phyloP scores from a whole-genome alignment of 2,797 vertebrate species.

The Sebastes nivosus region DNA sequence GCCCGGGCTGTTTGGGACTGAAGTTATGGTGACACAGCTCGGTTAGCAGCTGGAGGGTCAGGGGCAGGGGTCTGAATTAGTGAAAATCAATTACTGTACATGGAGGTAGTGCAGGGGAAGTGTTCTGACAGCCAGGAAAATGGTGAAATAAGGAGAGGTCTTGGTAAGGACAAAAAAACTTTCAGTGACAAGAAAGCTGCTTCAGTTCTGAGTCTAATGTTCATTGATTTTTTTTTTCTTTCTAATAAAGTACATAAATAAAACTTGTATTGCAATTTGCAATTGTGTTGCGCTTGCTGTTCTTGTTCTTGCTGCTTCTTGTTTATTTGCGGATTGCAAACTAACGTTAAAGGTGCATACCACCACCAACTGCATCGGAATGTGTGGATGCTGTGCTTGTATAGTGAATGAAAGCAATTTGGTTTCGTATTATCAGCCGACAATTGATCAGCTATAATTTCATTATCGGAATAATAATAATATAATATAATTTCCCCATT shows the following conservation, averaged over 20 bases:
- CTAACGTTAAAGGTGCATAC: neutral
- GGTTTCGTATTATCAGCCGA: neutral
- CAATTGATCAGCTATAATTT: rapidly evolving
- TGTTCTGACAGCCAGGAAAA: neutral
- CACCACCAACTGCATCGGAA: rapidly evolving
- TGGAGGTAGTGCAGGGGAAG: neutral
- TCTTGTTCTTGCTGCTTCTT: neutral
- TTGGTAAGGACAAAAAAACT: neutral
- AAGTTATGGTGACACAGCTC: slow-evolving; percentile 28
- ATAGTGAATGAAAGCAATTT: neutral
- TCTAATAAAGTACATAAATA: rapidly evolving
- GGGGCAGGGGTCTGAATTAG: slow-evolving; percentile 24
- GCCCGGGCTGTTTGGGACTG: neutral
- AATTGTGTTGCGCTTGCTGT: neutral
- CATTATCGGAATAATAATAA: neutral
- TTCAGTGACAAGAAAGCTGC: neutral
- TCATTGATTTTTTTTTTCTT: too few relatives aligned
- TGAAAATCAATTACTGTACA: slow-evolving; percentile 20
- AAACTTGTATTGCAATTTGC: rapidly evolving
- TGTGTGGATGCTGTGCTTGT: neutral
- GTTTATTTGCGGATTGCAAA: neutral
- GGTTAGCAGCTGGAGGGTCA: slow-evolving; percentile 33
- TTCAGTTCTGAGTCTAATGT: neutral
- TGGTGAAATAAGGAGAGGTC: neutral
- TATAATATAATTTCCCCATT: neutral